phyloP scores from a whole-genome alignment of 2,113 vertebrate genomes.

The Hemibagrus wyckioides region DNA sequence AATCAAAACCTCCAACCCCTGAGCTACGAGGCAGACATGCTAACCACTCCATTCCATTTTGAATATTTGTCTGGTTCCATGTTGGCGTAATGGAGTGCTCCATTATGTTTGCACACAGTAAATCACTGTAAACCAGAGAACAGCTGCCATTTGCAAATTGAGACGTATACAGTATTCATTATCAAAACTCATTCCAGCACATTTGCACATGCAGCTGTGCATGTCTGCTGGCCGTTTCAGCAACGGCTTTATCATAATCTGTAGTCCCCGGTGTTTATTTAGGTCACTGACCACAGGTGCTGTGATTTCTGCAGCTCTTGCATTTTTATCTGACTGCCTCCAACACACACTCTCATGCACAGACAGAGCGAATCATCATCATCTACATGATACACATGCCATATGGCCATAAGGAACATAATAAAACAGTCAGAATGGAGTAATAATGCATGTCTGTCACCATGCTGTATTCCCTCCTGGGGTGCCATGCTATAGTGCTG shows the following conservation, averaged over 20 bases:
- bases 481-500: not conserved
- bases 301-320: slow-evolving; percentile 1
- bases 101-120: not conserved
- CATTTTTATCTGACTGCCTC: not conserved
- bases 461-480: not conserved
- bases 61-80: not conserved
- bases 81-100: not conserved
- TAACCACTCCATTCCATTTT: not conserved
- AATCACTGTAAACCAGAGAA: not conserved
- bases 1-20: too few species aligned
- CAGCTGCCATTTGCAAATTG: not conserved
- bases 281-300: slow-evolving; percentile 50
- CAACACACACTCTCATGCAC: not conserved
- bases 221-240: not conserved
- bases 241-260: slow-evolving; percentile 17
- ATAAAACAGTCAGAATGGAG: not conserved
- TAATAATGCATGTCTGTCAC: not conserved
- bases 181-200: not conserved
- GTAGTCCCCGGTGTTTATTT: slow-evolving; percentile 39
- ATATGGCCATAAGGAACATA: slow-evolving; percentile 9
- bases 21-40: too few species aligned
- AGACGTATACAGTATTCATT: not conserved
- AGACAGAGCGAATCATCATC: slow-evolving; percentile 4
- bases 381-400: slow-evolving; percentile 1
- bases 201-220: not conserved